Base-by-base conservation (phyloP, 2,797 vertebrate genomes). In the Dipus sagitta region DNA sequence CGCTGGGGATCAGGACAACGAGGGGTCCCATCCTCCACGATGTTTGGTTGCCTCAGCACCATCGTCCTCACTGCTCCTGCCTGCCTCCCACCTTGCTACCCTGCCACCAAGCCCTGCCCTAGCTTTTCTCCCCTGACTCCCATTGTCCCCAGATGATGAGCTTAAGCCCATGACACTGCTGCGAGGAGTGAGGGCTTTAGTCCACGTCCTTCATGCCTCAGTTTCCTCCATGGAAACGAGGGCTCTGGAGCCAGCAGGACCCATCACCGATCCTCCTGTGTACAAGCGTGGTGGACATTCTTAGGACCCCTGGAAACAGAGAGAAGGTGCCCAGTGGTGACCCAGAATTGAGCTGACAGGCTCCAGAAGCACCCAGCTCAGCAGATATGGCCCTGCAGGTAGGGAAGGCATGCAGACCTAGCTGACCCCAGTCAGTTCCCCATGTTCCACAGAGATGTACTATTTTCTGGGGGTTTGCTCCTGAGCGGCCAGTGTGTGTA, bases 311-410 rank as follows among this genome's bases (percentile, higher is more conserved):
- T 13, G 70, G 65, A 28, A 47, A 38, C 34, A 21, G 47, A 9
- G 30, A 20, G 14, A 67, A 7, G 38, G 20, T n/a, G 21, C 23
- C 74, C 34, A 6, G 38, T 26, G 11, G 14, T 0, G 1, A 34
- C n/a, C 18, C 12, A 9, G 15, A 21, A 0, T 20, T 62, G 24
- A 30, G 7, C 32, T 11, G 1, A 17, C 18, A 4, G 34, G 18
- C 20, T 52, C n/a, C 38, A 32, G 72, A 26, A 72, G 18, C 18
- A 10, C 9, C 60, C 32, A 32, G 86, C 4, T 18, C 47, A 28
- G 38, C 64, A 23, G 54, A 72, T 32, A 71, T 26, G 38, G 28
- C 26, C 34, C 18, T 54, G 64, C 52, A 26, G 70, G 62, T 47
- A 34, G 32, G 24, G 28, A 54, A 64, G 32, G 0, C 2, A 1